A percentile compares a stretch with the other conserved stretches of the same genome.
Evolutionary conservation across 2,113 vertebrate genomes (phyloP).

Genomic region (Laterallus jamaicensis): DNA sequence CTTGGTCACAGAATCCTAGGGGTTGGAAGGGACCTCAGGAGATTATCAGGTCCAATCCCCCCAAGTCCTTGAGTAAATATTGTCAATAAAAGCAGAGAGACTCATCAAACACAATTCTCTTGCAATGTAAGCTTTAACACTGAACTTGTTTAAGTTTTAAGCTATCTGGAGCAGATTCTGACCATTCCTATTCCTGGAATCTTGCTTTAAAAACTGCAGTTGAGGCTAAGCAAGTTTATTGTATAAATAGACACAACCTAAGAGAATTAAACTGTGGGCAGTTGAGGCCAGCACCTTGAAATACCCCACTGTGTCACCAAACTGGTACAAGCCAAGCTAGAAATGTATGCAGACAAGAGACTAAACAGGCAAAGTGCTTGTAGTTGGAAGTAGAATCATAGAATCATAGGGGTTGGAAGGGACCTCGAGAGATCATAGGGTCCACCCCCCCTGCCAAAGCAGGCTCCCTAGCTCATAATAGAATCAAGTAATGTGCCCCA

Average conservation of each 20-base stretch:
- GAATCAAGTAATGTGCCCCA: not conserved
- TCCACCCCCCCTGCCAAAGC: too few relatives aligned
- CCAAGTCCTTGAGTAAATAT: not conserved
- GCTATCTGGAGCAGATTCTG: not conserved
- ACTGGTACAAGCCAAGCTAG: not conserved
- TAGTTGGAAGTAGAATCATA: not conserved
- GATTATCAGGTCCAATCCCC: too few relatives aligned
- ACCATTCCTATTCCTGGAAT: rapidly evolving
- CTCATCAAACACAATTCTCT: not conserved
- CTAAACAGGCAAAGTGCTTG: not conserved
- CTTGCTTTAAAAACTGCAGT: not conserved
- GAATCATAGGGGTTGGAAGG: too few relatives aligned
- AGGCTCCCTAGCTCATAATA: too few relatives aligned
- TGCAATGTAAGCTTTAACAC: not conserved
- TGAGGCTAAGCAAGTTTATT: not conserved
- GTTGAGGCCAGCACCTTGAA: not conserved
- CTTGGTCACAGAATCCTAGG: too few relatives aligned
- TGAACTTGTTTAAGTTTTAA: not conserved
- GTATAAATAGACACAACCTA: not conserved
- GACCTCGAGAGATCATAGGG: too few relatives aligned
- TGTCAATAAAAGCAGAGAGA: not conserved
- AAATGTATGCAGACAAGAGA: not conserved
- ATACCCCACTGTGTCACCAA: not conserved
- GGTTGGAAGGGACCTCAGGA: too few relatives aligned
- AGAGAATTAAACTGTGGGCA: not conserved